phyloP scores from a whole-genome alignment of 1,140 invertebrate species.

The Caerostris extrusa region DNA sequence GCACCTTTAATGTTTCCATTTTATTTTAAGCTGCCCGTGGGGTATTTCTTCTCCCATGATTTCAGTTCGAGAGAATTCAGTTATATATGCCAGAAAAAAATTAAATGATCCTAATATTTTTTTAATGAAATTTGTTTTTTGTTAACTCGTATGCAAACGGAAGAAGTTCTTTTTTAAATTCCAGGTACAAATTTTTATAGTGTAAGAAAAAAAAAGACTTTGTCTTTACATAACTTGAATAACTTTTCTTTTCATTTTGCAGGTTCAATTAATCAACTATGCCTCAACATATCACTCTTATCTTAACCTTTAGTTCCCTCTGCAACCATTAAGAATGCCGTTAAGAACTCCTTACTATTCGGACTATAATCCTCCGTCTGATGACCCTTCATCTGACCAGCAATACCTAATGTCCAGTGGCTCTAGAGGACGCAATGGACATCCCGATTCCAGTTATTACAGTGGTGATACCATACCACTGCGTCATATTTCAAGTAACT shows the following conservation, averaged over 20 bases:
- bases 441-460: neutral
- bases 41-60: too few species aligned
- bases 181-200: too few species aligned
- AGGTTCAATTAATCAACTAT: slow-evolving; percentile 8
- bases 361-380: slow-evolving; percentile 49
- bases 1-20: too few species aligned
- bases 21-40: too few species aligned
- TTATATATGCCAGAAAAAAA: too few species aligned
- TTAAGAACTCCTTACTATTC: slow-evolving; percentile 60
- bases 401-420: slow-evolving; percentile 36
- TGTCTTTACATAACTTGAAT: neutral
- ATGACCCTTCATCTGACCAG: slow-evolving; percentile 10
- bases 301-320: neutral
- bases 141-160: too few species aligned
- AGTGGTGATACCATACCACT: slow-evolving; percentile 60
- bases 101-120: too few species aligned
- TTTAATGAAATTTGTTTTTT: too few species aligned
- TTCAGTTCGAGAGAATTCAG: too few species aligned
- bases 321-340: neutral
- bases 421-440: neutral
- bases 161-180: too few species aligned
- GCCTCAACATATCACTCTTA: neutral
- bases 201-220: too few species aligned
- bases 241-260: neutral
- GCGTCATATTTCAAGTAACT: slow-evolving; percentile 39